phyloP scores from a whole-genome alignment of 2,888 invertebrate species.

The Thymelicus acteon region DNA sequence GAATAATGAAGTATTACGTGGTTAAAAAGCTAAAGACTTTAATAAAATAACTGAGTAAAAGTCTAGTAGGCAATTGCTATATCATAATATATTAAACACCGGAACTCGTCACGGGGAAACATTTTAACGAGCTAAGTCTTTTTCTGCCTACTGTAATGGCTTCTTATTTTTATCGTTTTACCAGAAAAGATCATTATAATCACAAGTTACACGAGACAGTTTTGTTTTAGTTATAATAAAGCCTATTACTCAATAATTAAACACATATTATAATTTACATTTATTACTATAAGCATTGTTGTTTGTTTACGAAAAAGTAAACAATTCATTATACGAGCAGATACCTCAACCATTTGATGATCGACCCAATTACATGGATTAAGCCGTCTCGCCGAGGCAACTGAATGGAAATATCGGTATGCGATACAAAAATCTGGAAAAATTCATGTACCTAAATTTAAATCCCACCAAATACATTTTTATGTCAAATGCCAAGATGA shows the following conservation, averaged over 20 bases:
- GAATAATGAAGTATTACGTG: neutral
- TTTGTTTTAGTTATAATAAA: too few species aligned
- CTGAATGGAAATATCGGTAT: neutral
- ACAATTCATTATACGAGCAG: too few species aligned
- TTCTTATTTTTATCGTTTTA: slow-evolving; percentile 12
- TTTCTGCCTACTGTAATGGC: slow-evolving; percentile 8
- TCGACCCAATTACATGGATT: too few species aligned
- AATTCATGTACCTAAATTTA: too few species aligned
- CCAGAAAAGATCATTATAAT: neutral
- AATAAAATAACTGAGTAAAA: neutral
- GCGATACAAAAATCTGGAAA: neutral
- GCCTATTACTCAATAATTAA: too few species aligned
- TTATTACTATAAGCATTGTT: too few species aligned
- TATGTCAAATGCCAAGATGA: too few species aligned
- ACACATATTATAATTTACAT: too few species aligned
- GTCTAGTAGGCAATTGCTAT: neutral
- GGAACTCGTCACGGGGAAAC: slow-evolving; percentile 17
- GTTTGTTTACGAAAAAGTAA: too few species aligned
- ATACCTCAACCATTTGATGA: too few species aligned
- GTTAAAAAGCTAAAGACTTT: neutral
- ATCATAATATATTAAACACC: neutral
- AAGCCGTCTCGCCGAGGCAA: too few species aligned
- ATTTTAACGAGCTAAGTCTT: slow-evolving; percentile 10
- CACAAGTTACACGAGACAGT: neutral
- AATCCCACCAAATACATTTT: too few species aligned